Percentiles rank a stretch among this genome's conserved stretches.
phyloP scores from a whole-genome alignment of 2,113 vertebrate genomes.

The Upupa epops region DNA sequence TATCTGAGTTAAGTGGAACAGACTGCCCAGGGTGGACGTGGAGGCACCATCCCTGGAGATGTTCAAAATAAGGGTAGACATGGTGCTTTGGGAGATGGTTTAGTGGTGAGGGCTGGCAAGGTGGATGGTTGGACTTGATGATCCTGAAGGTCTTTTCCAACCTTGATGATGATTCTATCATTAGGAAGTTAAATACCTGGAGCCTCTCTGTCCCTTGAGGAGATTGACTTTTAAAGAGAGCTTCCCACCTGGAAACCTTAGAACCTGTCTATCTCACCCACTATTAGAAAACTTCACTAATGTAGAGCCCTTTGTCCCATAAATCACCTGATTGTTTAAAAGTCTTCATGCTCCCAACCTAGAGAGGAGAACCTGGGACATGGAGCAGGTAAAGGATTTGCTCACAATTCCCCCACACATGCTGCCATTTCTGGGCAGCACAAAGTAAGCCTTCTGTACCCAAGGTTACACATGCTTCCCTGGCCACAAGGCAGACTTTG shows the following conservation, averaged over 20 bases:
- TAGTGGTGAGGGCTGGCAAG: too few species aligned
- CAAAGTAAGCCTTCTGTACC: neutral
- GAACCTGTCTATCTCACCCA: neutral
- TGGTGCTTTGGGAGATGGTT: too few species aligned
- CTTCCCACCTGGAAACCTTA: neutral
- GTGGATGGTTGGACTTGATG: too few species aligned
- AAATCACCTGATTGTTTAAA: neutral
- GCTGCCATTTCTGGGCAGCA: neutral
- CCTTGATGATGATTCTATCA: too few species aligned
- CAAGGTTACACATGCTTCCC: neutral
- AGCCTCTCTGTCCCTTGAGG: neutral
- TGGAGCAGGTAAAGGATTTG: neutral
- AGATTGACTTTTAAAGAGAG: neutral
- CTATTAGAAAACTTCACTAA: neutral
- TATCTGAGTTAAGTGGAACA: too few species aligned
- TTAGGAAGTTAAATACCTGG: neutral
- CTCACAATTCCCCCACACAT: neutral
- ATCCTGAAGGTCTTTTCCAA: too few species aligned
- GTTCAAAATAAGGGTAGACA: too few species aligned
- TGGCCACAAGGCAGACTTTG: constrained; percentile 26
- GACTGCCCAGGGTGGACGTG: too few species aligned
- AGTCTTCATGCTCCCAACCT: neutral
- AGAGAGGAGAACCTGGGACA: neutral
- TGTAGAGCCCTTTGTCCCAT: neutral
- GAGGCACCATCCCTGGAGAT: too few species aligned